These are phyloP conservation scores for Netelia virgata DNA, from an alignment of 2,888 invertebrate genomes.

Conservation along the genomic window DNA sequence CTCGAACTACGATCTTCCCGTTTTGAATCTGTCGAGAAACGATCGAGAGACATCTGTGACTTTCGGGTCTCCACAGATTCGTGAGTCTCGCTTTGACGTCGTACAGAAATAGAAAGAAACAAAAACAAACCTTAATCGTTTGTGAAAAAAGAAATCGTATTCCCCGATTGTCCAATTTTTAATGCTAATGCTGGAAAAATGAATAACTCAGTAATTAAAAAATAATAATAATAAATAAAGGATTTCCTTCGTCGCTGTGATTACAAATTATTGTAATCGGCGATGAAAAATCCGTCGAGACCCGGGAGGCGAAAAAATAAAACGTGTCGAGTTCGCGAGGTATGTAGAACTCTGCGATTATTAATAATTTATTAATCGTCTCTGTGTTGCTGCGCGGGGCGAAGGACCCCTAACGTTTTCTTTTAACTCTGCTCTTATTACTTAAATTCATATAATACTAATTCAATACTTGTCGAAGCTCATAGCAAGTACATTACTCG, in stretches of 20 bases:
- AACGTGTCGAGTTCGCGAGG: slow-evolving; percentile 42
- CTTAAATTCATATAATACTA: slow-evolving; percentile 78
- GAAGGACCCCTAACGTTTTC: neutral
- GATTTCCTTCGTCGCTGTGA: neutral
- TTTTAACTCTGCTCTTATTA: slow-evolving; percentile 69
- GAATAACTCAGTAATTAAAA: neutral
- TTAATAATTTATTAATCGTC: slow-evolving; percentile 41
- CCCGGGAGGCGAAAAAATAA: slow-evolving; percentile 47
- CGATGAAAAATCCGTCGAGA: slow-evolving; percentile 41
- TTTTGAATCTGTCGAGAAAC: slow-evolving; percentile 33
- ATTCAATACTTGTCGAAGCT: slow-evolving; percentile 84
- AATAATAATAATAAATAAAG: slow-evolving; percentile 2
- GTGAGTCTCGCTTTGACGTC: neutral
- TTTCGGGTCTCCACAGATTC: slow-evolving; percentile 51
- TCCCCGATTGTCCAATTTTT: no score
- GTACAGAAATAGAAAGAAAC: neutral
- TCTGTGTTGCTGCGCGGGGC: slow-evolving; percentile 49
- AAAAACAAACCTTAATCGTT: no score
- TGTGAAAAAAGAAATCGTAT: no score
- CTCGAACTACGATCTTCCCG: slow-evolving; percentile 17
- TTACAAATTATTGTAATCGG: neutral
- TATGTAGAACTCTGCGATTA: slow-evolving; percentile 44
- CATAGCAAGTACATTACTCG: slow-evolving; percentile 83
- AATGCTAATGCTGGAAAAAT: neutral
- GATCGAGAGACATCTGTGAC: slow-evolving; percentile 27